phyloP scores from a whole-genome alignment of 2,797 vertebrate genomes.

The Lagorchestes hirsutus region DNA sequence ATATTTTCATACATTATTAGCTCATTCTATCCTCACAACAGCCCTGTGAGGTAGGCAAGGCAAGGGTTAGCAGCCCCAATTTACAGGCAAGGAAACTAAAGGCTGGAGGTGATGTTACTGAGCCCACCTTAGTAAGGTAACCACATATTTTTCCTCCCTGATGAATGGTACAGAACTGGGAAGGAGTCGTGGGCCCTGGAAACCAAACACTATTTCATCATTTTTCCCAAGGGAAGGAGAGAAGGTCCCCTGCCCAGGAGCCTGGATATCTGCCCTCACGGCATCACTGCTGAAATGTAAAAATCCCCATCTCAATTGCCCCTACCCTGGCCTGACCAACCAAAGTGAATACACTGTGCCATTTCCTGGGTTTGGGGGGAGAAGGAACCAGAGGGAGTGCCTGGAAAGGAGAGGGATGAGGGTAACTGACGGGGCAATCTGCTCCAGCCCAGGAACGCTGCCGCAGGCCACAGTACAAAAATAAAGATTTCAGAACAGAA shows the following conservation, averaged over 20 bases:
- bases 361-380: neutral
- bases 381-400: neutral
- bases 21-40: neutral
- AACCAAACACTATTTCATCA: neutral
- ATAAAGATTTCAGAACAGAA: conserved; percentile 85
- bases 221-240: neutral
- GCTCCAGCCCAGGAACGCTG: neutral
- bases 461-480: conserved; percentile 81
- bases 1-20: neutral
- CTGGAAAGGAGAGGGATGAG: neutral
- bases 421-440: neutral
- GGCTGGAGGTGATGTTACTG: neutral
- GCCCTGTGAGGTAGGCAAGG: neutral
- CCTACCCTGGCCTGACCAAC: neutral
- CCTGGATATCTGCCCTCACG: neutral
- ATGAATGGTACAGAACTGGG: neutral
- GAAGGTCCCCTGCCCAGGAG: neutral
- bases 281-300: neutral
- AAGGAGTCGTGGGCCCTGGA: neutral
- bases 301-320: neutral
- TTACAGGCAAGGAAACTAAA: neutral
- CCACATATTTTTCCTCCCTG: neutral
- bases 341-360: neutral
- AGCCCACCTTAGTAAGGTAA: neutral
- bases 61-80: neutral